Base-by-base conservation (phyloP, 2,113 vertebrate genomes). In the Takifugu bimaculatus region DNA sequence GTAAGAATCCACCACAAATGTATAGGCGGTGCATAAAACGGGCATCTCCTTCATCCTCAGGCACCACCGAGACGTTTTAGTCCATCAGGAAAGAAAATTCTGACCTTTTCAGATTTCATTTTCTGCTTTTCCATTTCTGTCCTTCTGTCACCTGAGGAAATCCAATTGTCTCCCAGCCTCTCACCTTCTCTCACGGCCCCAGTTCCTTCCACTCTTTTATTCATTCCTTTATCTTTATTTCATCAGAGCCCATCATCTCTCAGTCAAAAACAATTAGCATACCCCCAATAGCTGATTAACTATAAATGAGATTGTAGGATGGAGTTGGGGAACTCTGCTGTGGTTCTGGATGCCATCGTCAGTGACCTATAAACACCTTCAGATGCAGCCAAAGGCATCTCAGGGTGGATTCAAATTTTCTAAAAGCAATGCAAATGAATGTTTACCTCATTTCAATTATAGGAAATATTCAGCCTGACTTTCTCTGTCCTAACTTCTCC, bases 221-320 rank as follows among this genome's bases (percentile, higher is more conserved):
- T 81, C 57, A 78, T 72, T 57, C 62, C 60, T 78, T 81, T 81
- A 82, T 84, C 68, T 82, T 85, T 82, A 84, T 85, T 87, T 88
- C 56, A 84, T 84, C 77, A 74, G 20, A 20, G 49, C 54, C 65
- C 78, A 82, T 83, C 86, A 79, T 69, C 78, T 71, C 63, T n/a
- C 59, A 75, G 71, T 77, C 49, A 2, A 79, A 88, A 86, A 83
- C 80, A 82, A 83, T 80, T 77, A 79, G 64, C 25, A 58, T 65
- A 57, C 68, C 65, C 49, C 63, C 57, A 56, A 71, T 79, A 65
- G 60, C 57, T 65, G 69, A 79, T 83, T 28, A 81, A 82, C 47
- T 74, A 78, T 83, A 25, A 72, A 88, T 83, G 79, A 75, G 71
- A 43, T 35, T 39, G 51, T 54, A 13, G 58, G 51, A 14, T 25